Evolutionary conservation across 1,140 invertebrate species (phyloP).

Genomic region (Zaprionus davidi): DNA sequence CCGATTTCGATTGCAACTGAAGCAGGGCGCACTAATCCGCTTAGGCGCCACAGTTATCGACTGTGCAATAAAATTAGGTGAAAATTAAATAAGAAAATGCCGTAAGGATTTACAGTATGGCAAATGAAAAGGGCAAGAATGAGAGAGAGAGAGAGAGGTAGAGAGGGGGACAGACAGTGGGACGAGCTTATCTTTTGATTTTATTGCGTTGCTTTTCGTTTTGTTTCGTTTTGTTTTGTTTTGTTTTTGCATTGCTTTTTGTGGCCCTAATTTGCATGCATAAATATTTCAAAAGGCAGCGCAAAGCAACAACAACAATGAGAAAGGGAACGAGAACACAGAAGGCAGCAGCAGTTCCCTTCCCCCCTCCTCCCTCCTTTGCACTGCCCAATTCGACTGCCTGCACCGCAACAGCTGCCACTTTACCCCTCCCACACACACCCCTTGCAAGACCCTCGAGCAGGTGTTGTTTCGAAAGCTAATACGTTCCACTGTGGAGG

Average conservation of each 20-base stretch:
- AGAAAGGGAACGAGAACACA: neutral
- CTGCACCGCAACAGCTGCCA: constrained; percentile 18
- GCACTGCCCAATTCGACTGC: constrained; percentile 5
- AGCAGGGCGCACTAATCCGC: constrained; percentile 7
- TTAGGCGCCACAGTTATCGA: constrained; percentile 11
- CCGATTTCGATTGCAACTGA: neutral
- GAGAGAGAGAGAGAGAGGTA: neutral
- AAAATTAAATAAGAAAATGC: constrained; percentile 31
- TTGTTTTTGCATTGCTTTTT: constrained; percentile 32
- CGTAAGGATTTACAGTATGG: neutral
- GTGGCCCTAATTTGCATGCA: constrained; percentile 67
- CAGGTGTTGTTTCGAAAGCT: constrained; percentile 28
- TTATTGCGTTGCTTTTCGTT: constrained; percentile 13
- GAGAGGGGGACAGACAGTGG: neutral
- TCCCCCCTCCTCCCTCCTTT: neutral
- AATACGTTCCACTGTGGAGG: constrained; percentile 4
- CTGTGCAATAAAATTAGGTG: constrained; percentile 16
- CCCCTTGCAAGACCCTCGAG: neutral
- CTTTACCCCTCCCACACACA: neutral
- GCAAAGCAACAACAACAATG: constrained; percentile 9
- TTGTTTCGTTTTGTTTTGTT: constrained; percentile 21
- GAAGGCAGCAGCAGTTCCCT: neutral
- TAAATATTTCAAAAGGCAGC: constrained; percentile 67
- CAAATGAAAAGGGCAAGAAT: neutral
- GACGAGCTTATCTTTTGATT: constrained; percentile 5